These are phyloP conservation scores for Mythimna ferrago DNA, from an alignment of 2,888 invertebrate species.

Conservation along the genomic window DNA sequence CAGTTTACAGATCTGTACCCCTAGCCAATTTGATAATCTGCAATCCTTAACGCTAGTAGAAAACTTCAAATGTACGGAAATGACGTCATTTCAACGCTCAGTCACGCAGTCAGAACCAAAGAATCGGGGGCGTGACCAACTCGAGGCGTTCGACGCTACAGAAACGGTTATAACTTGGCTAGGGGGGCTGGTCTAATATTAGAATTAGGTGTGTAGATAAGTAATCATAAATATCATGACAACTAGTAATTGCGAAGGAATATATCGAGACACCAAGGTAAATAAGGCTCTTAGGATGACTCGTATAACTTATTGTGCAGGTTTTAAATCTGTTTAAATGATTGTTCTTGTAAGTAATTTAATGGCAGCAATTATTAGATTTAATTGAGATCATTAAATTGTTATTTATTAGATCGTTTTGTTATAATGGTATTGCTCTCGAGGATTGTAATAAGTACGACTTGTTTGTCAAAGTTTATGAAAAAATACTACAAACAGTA, in stretches of 20 bases:
- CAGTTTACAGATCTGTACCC: no score
- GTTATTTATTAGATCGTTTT: no score
- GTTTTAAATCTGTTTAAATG: background rate
- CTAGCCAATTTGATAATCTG: no score
- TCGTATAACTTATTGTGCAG: slow-evolving; percentile 8
- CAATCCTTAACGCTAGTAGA: no score
- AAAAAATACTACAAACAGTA: background rate
- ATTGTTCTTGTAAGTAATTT: background rate
- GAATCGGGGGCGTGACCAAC: no score
- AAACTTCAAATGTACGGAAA: no score
- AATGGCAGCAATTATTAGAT: slow-evolving; percentile 1
- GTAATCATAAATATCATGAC: slow-evolving; percentile 24
- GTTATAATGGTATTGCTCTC: background rate
- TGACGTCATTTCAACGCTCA: no score
- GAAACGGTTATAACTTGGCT: no score
- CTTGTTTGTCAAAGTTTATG: background rate
- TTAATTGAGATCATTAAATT: background rate
- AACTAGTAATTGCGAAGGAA: slow-evolving; percentile 28
- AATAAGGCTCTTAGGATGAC: slow-evolving; percentile 5
- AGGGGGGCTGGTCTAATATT: background rate
- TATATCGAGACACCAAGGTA: background rate
- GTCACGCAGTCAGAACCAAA: no score
- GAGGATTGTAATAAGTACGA: no score
- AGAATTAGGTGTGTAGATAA: background rate
- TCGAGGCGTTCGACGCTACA: no score